Evolutionary conservation across 2,797 vertebrate species (phyloP).

Genomic region (Xiphophorus birchmanni): DNA sequence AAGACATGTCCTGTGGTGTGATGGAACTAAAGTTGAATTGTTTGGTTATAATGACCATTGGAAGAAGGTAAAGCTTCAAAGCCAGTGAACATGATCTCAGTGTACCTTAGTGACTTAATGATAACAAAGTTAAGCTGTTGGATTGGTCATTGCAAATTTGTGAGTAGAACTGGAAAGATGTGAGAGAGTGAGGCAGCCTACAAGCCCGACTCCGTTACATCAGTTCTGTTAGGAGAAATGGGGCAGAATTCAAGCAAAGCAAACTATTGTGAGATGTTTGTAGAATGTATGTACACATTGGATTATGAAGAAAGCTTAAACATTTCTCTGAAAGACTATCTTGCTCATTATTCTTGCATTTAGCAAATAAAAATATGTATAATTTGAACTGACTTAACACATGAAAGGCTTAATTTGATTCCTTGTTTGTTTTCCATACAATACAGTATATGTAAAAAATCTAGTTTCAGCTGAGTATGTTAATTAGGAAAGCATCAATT

Average conservation of each 20-base stretch:
- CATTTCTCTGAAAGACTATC: not conserved
- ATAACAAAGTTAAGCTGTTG: not conserved
- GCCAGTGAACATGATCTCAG: not conserved
- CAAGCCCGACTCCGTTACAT: not conserved
- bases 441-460: not conserved
- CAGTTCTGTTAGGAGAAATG: not conserved
- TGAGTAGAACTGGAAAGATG: not conserved
- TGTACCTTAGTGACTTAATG: not conserved
- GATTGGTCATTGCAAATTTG: not conserved
- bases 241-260: not conserved
- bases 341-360: not conserved
- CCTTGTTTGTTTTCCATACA: not conserved
- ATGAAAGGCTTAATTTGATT: not conserved
- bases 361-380: not conserved
- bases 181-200: not conserved
- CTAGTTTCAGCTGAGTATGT: not conserved
- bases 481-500: not conserved
- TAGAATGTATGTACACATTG: not conserved
- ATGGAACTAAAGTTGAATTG: not conserved
- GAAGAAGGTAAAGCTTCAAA: not conserved
- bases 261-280: not conserved
- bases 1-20: not conserved
- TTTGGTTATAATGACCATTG: not conserved
- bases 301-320: not conserved
- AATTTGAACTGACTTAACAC: not conserved